These are phyloP conservation scores for Tokudaia tokunoshimensis DNA, from an alignment of 2,797 vertebrate species.

Conservation along the genomic window DNA sequence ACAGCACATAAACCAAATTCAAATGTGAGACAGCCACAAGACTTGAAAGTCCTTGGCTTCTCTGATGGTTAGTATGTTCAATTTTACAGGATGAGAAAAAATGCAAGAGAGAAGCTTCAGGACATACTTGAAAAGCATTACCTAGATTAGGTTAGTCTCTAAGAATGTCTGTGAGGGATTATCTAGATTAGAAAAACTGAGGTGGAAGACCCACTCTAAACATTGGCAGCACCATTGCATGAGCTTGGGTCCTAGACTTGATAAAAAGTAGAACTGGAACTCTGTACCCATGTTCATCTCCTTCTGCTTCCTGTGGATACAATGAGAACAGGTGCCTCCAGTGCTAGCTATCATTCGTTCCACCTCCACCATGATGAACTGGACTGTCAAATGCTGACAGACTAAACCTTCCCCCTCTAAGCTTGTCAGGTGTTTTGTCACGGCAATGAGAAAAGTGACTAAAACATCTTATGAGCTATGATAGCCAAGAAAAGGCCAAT, in stretches of 20 bases:
- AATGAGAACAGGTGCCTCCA: not conserved
- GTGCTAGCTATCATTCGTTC: not conserved
- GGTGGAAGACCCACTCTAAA: not conserved
- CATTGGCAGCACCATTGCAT: not conserved
- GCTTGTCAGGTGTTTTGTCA: not conserved
- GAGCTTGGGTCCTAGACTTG: not conserved
- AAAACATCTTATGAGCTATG: not conserved
- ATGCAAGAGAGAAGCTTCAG: not conserved
- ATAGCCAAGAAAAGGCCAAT: not conserved
- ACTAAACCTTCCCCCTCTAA: not conserved
- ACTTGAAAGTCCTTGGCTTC: not conserved
- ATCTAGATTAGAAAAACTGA: not conserved
- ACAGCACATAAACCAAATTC: constrained; percentile 1
- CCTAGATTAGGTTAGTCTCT: not conserved
- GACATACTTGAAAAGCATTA: not conserved
- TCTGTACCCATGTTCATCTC: not conserved
- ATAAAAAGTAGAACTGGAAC: not conserved
- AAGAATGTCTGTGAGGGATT: not conserved
- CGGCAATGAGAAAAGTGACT: too few relatives aligned
- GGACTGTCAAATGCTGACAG: not conserved
- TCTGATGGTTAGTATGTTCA: not conserved
- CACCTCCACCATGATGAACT: not conserved
- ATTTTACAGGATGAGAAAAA: not conserved
- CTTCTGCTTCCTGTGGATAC: not conserved
- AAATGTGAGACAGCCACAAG: constrained; percentile 5